Base-by-base conservation (phyloP, 2,113 vertebrate species). In the Oryzias javanicus region DNA sequence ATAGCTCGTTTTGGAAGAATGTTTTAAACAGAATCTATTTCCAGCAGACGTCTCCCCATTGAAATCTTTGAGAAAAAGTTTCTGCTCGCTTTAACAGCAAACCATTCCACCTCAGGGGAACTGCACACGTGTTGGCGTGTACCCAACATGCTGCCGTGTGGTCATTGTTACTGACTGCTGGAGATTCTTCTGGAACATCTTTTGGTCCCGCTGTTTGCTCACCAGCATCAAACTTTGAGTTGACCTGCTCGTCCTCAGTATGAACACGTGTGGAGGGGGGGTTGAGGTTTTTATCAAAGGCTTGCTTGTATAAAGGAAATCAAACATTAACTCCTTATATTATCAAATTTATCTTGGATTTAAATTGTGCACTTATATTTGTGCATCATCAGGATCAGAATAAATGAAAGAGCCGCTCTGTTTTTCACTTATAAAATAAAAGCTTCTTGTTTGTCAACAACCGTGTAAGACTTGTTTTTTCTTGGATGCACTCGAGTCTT, bases 61-160 rank as follows among this genome's bases (percentile, higher is more conserved):
- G 80, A 90, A 91, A 69, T 90, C 89, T 92, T 92, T 92, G 89
- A 89, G 86, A 89, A 87, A 82, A 90, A 88, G 86, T 91, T 89
- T 87, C 65, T 60, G 58, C 91, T 95, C 92, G 92, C 93, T 95
- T 90, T 89, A 85, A 90, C 87, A 90, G 93, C 93, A 93, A 93
- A 95, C 90, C 93, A 94, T 94, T 95, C 91, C 93, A 92, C 93
- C 93, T 84, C 60, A 90, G 89, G 92, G 94, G 92, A 90, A 85
- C 91, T 82, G 71, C 74, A 93, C 91, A 91, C 85, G 85, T 86
- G 86, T 94, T 83, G 91, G 93, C 93, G 87, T 92, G 92, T 55
- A 92, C 94, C 92, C 92, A 94, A 93, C 91, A 82, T 5, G 24
- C 64, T 60, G 63, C 29, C 72, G 90, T 64, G 93, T 92, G 93